Conservation (phyloP, 1,140 invertebrate genomes). For the Asbolus verrucosus region DNA sequence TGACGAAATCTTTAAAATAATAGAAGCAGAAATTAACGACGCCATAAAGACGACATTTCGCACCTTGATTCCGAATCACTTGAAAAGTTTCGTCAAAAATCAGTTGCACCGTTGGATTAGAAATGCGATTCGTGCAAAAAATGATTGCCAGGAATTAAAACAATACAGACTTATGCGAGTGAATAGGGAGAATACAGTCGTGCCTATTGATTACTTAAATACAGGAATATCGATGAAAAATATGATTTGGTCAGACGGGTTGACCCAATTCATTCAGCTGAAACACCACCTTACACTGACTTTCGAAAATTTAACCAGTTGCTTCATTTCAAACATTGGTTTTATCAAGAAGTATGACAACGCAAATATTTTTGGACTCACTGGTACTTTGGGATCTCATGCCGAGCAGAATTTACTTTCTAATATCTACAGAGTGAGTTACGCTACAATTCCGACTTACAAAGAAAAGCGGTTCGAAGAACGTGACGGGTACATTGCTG, state of each 20-base stretch:
- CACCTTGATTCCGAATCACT: not conserved
- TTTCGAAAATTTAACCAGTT: not conserved
- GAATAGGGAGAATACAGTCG: not conserved
- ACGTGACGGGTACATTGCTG: not conserved
- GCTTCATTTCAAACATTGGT: not conserved
- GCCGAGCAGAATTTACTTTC: not conserved
- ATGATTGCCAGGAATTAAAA: not conserved
- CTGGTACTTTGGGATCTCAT: not conserved
- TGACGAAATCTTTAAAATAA: too few species aligned
- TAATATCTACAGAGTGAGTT: not conserved
- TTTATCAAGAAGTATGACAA: not conserved
- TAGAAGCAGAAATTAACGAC: too few species aligned
- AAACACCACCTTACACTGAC: not conserved
- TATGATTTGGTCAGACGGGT: not conserved
- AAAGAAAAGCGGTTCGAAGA: not conserved
- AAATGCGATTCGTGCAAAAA: not conserved
- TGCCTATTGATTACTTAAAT: not conserved
- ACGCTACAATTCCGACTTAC: not conserved
- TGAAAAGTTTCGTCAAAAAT: not conserved
- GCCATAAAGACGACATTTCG: too few species aligned
- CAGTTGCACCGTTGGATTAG: not conserved
- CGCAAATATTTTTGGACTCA: not conserved
- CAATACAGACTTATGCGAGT: not conserved
- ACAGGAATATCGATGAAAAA: not conserved
- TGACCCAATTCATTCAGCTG: not conserved